Conservation (phyloP, 2,113 vertebrate species). For the Pardalotus punctatus region DNA sequence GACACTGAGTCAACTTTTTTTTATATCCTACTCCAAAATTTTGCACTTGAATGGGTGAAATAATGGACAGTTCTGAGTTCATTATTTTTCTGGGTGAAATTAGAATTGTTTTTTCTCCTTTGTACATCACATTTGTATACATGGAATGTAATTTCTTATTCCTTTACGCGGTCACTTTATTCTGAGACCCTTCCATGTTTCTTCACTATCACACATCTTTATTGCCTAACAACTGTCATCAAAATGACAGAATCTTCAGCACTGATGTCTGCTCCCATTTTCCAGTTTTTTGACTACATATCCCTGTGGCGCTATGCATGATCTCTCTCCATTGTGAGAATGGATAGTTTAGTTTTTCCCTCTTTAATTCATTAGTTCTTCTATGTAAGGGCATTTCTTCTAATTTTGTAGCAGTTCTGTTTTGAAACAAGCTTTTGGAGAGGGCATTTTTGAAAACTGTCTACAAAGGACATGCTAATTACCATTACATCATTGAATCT, state of each 20-base stretch:
- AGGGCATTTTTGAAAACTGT: background rate
- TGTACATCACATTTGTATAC: background rate
- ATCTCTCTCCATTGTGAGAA: background rate
- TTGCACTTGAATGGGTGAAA: background rate
- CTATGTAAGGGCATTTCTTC: background rate
- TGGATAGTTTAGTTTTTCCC: background rate
- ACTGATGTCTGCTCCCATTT: background rate
- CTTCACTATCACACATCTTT: background rate
- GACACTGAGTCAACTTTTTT: background rate
- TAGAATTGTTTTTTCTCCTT: background rate
- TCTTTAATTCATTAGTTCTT: background rate
- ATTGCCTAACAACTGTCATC: background rate
- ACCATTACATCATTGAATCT: background rate
- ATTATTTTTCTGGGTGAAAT: background rate
- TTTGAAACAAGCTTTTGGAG: background rate
- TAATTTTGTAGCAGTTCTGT: background rate
- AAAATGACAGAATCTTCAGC: background rate
- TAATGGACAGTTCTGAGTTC: background rate
- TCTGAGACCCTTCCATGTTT: background rate
- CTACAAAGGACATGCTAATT: background rate
- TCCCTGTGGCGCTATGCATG: rapidly evolving
- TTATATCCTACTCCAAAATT: background rate
- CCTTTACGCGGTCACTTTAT: background rate
- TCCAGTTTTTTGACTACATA: background rate
- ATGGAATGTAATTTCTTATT: background rate